Percentiles rank a stretch among this genome's conserved stretches.
Conservation (phyloP, 2,797 vertebrate species). For the Leptoclinus maculatus region DNA sequence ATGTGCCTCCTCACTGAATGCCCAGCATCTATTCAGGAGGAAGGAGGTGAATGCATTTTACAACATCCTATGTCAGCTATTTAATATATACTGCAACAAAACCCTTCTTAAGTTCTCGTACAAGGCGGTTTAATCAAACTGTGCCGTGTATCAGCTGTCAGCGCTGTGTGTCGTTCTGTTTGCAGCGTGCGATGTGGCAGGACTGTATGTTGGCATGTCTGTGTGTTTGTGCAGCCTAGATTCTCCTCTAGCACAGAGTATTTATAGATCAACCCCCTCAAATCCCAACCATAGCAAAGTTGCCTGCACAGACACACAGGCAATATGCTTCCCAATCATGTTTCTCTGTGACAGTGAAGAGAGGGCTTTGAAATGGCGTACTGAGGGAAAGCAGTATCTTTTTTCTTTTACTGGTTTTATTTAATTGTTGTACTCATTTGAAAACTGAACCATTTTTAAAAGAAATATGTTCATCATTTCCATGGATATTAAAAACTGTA, state of each 20-base stretch:
- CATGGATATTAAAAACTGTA: neutral
- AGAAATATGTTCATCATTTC: neutral
- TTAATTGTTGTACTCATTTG: neutral
- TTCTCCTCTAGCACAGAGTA: conserved; percentile 76
- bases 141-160: conserved; percentile 32
- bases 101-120: neutral
- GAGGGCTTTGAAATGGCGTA: conserved; percentile 30
- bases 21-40: conserved; percentile 16
- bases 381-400: neutral
- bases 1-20: conserved; percentile 4
- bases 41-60: conserved; percentile 14
- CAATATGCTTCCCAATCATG: conserved; percentile 63
- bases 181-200: conserved; percentile 41
- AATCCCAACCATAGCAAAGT: conserved; percentile 74
- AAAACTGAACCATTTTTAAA: neutral
- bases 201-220: conserved; percentile 62
- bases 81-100: neutral
- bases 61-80: neutral
- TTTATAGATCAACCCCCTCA: conserved; percentile 80
- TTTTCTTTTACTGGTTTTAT: neutral
- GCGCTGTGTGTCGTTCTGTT: conserved; percentile 31
- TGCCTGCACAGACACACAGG: conserved; percentile 64
- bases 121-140: conserved; percentile 30
- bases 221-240: conserved; percentile 79
- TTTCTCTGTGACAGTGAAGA: conserved; percentile 50